Base-by-base conservation (phyloP, 2,888 invertebrate species). In the Augiades crinisus region DNA sequence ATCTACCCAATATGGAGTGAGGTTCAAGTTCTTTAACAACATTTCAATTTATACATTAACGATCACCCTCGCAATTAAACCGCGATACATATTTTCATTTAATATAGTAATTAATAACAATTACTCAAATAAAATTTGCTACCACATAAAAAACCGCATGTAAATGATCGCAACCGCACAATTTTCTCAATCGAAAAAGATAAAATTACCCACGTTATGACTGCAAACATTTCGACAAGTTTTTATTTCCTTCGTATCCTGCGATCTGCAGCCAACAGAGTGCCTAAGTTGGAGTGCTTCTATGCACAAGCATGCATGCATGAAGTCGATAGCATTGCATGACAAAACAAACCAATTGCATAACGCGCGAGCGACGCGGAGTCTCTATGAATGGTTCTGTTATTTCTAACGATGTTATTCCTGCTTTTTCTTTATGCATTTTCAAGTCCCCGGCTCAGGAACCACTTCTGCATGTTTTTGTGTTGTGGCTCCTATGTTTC, bases 391-490 rank as follows among this genome's bases (percentile, higher is more conserved):
- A 41, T 41, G 13, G n/a, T 6, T 34, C 37, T 31, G 38, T 13
- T 43, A 40, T 49, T 43, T 49, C 43, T 34, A 50, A 30, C 50
- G 27, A 13, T 43, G 43, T n/a, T n/a, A n/a, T n/a, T n/a, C n/a
- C n/a, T n/a, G 50, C 43, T 36, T 50, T 50, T 50, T 50, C 43
- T 50, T 43, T 30, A 43, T 49, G 50, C 19, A 36, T 36, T 50
- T 50, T 43, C 24, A 22, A 24, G 40, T n/a, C n/a, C 22, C 40
- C 6, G 17, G 17, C 30, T 27, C 17, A 27, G 30, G 30, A 43
- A 27, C 19, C 40, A 27, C 27, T 41, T n/a, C n/a, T n/a, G n/a
- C n/a, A n/a, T 16, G 27, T 14, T 30, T 12, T 4, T n/a, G 8
- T 8, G 31, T 22, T 17, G n/a, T 33, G 19, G 45, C 34, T 14